Evolutionary conservation across 2,113 vertebrate species (phyloP).

Genomic region (Macquaria australasica): DNA sequence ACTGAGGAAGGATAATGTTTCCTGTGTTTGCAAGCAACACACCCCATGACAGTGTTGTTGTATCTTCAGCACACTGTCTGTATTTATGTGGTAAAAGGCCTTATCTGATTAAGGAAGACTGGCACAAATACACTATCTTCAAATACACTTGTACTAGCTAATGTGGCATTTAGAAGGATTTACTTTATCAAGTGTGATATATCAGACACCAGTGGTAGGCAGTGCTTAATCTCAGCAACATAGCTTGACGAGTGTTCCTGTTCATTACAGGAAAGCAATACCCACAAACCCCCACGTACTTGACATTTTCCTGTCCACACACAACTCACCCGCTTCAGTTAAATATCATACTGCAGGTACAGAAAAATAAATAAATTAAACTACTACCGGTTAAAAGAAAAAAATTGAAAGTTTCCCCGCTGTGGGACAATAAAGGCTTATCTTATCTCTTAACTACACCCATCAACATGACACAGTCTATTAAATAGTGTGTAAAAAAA

Average conservation of each 20-base stretch:
- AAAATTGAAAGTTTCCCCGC: no score
- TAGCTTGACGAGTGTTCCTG: not conserved
- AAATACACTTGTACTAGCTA: not conserved
- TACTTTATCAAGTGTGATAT: not conserved
- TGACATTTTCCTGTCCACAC: not conserved
- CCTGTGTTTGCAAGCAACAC: constrained; percentile 7
- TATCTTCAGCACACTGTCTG: not conserved
- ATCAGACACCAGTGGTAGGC: not conserved
- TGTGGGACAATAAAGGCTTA: no score
- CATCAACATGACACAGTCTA: no score
- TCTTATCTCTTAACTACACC: no score
- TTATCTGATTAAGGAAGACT: not conserved
- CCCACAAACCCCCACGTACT: not conserved
- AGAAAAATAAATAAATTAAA: not conserved
- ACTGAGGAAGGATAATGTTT: constrained; percentile 21
- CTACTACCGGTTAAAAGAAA: no score
- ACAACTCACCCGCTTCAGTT: not conserved
- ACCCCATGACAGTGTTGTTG: not conserved
- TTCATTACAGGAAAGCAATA: not conserved
- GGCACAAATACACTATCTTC: not conserved
- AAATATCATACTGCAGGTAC: not conserved
- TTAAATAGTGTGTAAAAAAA: not conserved
- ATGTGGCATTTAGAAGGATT: not conserved
- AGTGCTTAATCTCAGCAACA: not conserved
- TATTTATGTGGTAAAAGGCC: not conserved